A percentile compares a stretch with the other conserved stretches of the same genome.
Evolutionary conservation across 2,888 invertebrate species (phyloP).

Genomic region (Melipona beecheii): DNA sequence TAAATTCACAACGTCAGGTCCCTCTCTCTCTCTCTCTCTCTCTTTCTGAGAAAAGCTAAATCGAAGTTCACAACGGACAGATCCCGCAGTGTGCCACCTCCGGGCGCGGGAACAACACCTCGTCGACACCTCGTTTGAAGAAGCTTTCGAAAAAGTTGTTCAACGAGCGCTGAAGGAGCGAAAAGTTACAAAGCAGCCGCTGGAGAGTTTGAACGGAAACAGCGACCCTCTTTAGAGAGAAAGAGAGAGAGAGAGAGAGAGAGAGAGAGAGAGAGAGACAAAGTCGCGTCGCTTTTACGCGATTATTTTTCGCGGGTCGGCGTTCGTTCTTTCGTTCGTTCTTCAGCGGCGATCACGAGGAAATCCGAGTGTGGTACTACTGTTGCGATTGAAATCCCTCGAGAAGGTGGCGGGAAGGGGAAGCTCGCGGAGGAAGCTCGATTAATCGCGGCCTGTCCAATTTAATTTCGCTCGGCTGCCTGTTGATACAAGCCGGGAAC

Average conservation of each 20-base stretch:
- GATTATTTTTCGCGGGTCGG: not conserved
- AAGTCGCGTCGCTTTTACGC: not conserved
- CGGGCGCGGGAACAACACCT: too few species aligned
- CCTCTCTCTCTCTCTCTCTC: too few species aligned
- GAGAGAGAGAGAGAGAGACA: not conserved
- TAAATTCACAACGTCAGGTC: too few species aligned
- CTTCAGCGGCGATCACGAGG: not conserved
- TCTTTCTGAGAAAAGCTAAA: too few species aligned
- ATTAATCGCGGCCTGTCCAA: constrained; percentile 33
- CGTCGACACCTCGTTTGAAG: too few species aligned
- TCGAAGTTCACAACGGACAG: too few species aligned
- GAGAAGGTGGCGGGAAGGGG: not conserved
- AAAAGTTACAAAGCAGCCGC: too few species aligned
- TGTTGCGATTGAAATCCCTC: constrained; percentile 26
- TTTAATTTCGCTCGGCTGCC: constrained; percentile 40
- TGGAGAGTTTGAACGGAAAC: not conserved
- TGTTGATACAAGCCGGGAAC: constrained; percentile 26
- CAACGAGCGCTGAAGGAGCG: too few species aligned
- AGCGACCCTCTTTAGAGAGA: not conserved
- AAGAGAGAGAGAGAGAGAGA: too few species aligned
- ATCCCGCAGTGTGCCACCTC: too few species aligned
- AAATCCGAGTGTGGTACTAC: constrained; percentile 15
- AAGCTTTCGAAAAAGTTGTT: too few species aligned
- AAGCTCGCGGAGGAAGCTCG: constrained; percentile 3
- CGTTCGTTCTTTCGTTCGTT: not conserved